Percentiles rank a stretch among this genome's conserved stretches.
These are phyloP conservation scores for Pogonognathellus flavescens DNA, from an alignment of 1,140 invertebrate genomes.

Conservation along the genomic window DNA sequence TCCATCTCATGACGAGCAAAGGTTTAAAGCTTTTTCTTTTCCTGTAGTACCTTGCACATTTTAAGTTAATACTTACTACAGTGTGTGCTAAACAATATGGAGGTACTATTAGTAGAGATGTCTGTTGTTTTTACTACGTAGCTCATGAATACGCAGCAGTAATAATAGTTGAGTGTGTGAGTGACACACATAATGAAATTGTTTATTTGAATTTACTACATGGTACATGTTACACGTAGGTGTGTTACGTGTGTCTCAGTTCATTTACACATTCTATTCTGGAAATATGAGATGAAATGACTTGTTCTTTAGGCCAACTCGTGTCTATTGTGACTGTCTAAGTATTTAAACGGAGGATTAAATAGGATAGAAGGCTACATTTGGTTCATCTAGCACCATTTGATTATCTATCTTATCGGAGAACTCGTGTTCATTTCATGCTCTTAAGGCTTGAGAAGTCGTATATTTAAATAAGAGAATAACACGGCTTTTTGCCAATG, in stretches of 20 bases:
- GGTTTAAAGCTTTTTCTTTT: neutral
- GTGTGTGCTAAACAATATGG: too few relatives aligned
- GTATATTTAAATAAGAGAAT: slow-evolving; percentile 35
- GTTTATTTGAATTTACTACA: too few relatives aligned
- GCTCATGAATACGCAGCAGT: neutral
- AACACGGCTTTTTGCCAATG: slow-evolving; percentile 49
- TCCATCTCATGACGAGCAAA: neutral
- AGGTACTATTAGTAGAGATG: too few relatives aligned
- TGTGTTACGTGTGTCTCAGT: slow-evolving; percentile 2
- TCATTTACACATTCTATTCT: slow-evolving; percentile 43
- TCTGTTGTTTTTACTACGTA: neutral
- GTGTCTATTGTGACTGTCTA: slow-evolving; percentile 26
- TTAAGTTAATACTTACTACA: too few relatives aligned
- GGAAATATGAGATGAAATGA: slow-evolving; percentile 36
- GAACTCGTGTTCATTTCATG: slow-evolving; percentile 49
- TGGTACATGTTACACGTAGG: neutral
- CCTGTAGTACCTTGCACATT: too few relatives aligned
- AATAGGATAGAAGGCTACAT: slow-evolving; percentile 20
- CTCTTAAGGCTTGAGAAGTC: slow-evolving; percentile 39
- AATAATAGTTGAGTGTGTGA: too few relatives aligned
- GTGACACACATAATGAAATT: too few relatives aligned
- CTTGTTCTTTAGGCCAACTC: slow-evolving; percentile 36
- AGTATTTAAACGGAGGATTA: slow-evolving; percentile 45
- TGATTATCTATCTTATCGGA: slow-evolving; percentile 49
- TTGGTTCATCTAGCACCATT: slow-evolving; percentile 24